These are phyloP conservation scores for Knipowitschia caucasica DNA, from an alignment of 2,797 vertebrate genomes.

Conservation along the genomic window DNA sequence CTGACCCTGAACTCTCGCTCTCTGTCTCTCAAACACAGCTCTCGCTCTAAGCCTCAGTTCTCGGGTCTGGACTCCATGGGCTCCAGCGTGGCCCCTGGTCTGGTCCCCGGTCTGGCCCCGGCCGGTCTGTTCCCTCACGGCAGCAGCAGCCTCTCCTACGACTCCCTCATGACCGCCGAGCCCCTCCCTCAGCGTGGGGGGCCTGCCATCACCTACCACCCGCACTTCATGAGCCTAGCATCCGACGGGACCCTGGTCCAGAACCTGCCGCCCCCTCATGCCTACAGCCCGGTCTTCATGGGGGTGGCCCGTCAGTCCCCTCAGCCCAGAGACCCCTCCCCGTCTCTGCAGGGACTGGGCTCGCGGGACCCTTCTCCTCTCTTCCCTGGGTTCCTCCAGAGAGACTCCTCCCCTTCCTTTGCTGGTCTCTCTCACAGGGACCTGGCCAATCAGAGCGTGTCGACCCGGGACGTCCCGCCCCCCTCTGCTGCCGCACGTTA, in stretches of 20 bases:
- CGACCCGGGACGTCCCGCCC: slow-evolving; percentile 47
- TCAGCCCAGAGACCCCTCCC: slow-evolving; percentile 72
- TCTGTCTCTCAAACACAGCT: slow-evolving; percentile 84
- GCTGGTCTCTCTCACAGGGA: slow-evolving; percentile 59
- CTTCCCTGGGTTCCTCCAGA: slow-evolving; percentile 55
- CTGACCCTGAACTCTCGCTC: slow-evolving; percentile 86
- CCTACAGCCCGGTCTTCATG: slow-evolving; percentile 85
- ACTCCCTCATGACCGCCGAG: slow-evolving; percentile 82
- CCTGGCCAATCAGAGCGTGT: slow-evolving; percentile 41
- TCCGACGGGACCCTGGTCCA: slow-evolving; percentile 77
- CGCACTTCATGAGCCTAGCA: slow-evolving; percentile 83
- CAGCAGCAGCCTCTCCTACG: slow-evolving; percentile 87
- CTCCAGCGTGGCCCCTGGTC: slow-evolving; percentile 71
- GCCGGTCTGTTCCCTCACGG: slow-evolving; percentile 78
- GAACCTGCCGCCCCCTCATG: slow-evolving; percentile 63
- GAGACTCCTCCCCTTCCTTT: slow-evolving; percentile 57
- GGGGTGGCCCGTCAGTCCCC: slow-evolving; percentile 68
- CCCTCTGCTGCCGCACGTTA: slow-evolving; percentile 77
- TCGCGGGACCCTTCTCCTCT: slow-evolving; percentile 80
- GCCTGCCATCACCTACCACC: slow-evolving; percentile 77
- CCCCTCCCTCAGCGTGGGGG: slow-evolving; percentile 74
- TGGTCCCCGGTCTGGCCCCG: too few relatives aligned
- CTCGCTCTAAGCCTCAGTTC: slow-evolving; percentile 74
- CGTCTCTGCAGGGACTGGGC: slow-evolving; percentile 54
- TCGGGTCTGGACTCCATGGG: slow-evolving; percentile 66